Evolutionary conservation across 2,888 invertebrate species (phyloP).

Genomic region (Bimastos eiseni): DNA sequence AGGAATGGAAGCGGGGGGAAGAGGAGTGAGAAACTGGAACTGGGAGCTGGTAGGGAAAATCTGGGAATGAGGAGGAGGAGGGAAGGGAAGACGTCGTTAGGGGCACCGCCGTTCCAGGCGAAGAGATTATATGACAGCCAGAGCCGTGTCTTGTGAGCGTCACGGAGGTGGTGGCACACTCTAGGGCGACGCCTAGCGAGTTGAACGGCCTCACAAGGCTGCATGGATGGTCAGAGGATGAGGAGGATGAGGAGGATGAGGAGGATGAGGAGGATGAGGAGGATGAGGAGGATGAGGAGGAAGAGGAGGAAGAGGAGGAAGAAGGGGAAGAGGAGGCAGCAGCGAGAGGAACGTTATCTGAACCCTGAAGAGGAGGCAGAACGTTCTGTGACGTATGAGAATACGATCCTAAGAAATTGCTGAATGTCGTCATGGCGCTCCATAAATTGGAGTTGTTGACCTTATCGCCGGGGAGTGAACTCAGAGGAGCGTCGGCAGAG

Average conservation of each 20-base stretch:
- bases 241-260: neutral
- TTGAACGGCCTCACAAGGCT: neutral
- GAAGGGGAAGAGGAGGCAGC: neutral
- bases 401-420: neutral
- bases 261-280: neutral
- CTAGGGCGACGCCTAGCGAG: neutral
- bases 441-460: neutral
- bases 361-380: neutral
- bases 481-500: neutral
- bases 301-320: neutral
- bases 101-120: neutral
- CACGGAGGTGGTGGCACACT: neutral
- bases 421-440: neutral
- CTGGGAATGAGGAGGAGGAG: neutral
- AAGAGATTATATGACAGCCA: slow-evolving; percentile 15
- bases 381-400: neutral
- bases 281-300: neutral
- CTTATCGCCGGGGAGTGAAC: neutral
- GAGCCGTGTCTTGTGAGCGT: neutral
- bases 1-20: neutral
- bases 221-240: neutral
- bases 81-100: neutral
- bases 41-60: neutral
- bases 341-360: neutral
- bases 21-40: neutral